These are phyloP conservation scores for Clistopyga incitator DNA, from an alignment of 2,888 invertebrate species.

Conservation along the genomic window DNA sequence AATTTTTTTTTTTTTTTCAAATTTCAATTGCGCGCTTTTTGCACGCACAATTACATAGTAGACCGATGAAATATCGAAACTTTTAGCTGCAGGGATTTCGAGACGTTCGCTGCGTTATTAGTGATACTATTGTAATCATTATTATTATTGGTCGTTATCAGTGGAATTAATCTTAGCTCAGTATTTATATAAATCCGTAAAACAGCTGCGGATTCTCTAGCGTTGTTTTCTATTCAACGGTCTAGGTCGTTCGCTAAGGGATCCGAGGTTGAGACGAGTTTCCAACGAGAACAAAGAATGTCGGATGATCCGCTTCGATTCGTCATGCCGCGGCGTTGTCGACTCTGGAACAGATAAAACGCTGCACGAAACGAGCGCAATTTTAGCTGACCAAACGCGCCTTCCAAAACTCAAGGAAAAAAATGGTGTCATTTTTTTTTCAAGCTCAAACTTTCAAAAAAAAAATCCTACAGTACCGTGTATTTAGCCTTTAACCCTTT, in stretches of 20 bases:
- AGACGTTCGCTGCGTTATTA: neutral
- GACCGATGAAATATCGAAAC: neutral
- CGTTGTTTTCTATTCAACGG: slow-evolving; percentile 33
- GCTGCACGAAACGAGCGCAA: slow-evolving; percentile 2
- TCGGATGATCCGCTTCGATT: slow-evolving; percentile 34
- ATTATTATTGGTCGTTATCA: slow-evolving; percentile 26
- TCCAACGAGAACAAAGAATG: slow-evolving; percentile 43
- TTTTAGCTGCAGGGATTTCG: neutral
- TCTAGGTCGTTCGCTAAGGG: slow-evolving; percentile 27
- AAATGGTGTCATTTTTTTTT: neutral
- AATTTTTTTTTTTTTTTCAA: too few relatives aligned
- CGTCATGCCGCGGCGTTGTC: slow-evolving; percentile 14
- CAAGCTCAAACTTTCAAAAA: neutral
- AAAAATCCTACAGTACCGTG: too few relatives aligned
- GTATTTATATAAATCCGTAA: slow-evolving; percentile 32
- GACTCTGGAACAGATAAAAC: neutral
- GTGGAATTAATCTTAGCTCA: slow-evolving; percentile 26
- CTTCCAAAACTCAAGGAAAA: neutral
- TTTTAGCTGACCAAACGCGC: neutral
- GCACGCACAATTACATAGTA: neutral
- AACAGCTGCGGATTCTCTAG: slow-evolving; percentile 36
- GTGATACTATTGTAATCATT: slow-evolving; percentile 11
- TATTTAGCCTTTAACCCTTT: too few relatives aligned
- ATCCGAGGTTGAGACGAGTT: slow-evolving; percentile 9
- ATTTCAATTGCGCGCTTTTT: neutral